Base-by-base conservation (phyloP, 64 coral and sea anemone genomes). In the Trachythela sp. region DNA sequence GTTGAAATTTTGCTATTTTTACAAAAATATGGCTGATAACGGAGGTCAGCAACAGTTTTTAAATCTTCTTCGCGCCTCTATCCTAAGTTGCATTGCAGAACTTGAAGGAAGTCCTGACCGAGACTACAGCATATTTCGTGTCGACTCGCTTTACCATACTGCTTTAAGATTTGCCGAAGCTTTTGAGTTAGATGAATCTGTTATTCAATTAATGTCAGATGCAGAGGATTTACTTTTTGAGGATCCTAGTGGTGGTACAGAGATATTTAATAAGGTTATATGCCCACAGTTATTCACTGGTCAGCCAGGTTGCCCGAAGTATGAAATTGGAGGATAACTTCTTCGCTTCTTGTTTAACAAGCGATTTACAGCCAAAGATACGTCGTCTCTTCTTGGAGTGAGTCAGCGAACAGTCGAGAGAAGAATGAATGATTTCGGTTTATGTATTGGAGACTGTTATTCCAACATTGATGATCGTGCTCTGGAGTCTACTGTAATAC, bases 391-490 rank as follows among this genome's bases (percentile, higher is more conserved):
- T 38, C 20, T 90, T 49, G 88, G 88, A 56, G 88, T 90, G 18
- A 90, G 88, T 56, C 14, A 40, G 39, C 41, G 88, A 85, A 90
- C 72, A 59, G 88, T 90, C 6, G 88, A 90, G 84, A 90, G 88
- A 60, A 70, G 48, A 45, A 18, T 90, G 48, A 54, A 40, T 18
- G 50, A 84, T 8, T 10, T 39, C 54, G 26, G 72, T 26, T 51
- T 83, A 13, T 84, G 88, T 24, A 38, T 90, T 84, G 32, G 87
- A 88, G 10, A 52, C 49, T 2, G 49, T 52, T 52, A 52, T 52
- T 1, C 49, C 13, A 52, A 20, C 1, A 52, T 52, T 34, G 41
- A 88, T 14, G 77, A 84, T 48, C 20, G 54, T 64, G 36, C 84
- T 13, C 17, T 84, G 17, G 88, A 90, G 17, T 40, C 14, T 34